A percentile compares a stretch with the other conserved stretches of the same genome.
phyloP scores from a whole-genome alignment of 2,888 invertebrate species.

The Dicyrtoma fusca region DNA sequence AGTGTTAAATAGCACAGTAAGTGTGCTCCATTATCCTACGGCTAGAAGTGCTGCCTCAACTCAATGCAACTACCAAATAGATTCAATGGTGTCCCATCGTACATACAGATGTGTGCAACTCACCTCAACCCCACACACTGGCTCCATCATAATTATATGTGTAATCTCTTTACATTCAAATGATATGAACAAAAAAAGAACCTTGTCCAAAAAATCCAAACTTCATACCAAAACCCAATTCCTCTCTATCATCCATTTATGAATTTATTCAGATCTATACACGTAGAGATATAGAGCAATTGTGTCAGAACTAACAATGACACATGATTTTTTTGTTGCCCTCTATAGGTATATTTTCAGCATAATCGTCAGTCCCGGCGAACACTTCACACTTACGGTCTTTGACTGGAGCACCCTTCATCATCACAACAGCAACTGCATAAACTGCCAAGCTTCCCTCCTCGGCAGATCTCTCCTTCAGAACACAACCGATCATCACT shows the following conservation, averaged over 20 bases:
- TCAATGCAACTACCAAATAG: neutral
- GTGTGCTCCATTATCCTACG: neutral
- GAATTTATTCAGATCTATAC: neutral
- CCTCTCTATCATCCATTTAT: slow-evolving; percentile 27
- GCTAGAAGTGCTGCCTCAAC: neutral
- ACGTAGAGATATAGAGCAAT: slow-evolving; percentile 22
- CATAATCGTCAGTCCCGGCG: neutral
- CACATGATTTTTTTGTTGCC: slow-evolving; percentile 17
- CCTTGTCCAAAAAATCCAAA: slow-evolving; percentile 20
- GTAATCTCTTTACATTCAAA: neutral
- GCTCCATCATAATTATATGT: neutral
- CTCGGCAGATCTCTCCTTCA: neutral
- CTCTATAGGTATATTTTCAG: neutral
- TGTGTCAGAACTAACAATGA: slow-evolving; percentile 22
- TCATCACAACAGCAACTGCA: neutral
- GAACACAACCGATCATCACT: neutral
- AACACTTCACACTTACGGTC: slow-evolving; percentile 20
- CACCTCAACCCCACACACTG: slow-evolving; percentile 1
- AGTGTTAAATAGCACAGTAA: slow-evolving; percentile 41
- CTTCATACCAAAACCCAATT: slow-evolving; percentile 27
- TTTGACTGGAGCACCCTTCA: slow-evolving; percentile 25
- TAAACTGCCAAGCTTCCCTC: neutral
- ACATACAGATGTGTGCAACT: neutral
- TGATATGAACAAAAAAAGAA: slow-evolving; percentile 22
- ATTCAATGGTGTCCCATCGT: neutral